Conservation (phyloP, 2,113 vertebrate species). For the Labeo rohita region DNA sequence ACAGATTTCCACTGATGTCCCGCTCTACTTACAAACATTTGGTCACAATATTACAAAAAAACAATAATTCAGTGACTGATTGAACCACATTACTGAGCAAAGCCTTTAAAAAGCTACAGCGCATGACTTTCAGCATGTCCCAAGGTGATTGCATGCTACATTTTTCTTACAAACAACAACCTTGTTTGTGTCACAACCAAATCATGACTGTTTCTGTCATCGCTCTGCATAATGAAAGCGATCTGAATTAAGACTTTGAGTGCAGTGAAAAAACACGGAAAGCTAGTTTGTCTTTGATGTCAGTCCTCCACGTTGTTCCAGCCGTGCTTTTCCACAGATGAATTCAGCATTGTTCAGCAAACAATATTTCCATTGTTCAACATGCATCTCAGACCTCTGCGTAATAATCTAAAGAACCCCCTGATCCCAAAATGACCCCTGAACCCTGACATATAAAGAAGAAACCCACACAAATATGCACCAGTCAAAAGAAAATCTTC, state of each 20-base stretch:
- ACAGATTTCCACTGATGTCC: constrained; percentile 7
- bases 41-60: neutral
- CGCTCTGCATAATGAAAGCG: neutral
- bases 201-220: constrained; percentile 1
- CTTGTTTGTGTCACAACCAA: constrained; percentile 17
- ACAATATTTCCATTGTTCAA: constrained; percentile 51
- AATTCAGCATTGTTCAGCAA: constrained; percentile 52
- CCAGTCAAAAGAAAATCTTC: neutral
- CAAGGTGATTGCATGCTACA: neutral
- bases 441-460: constrained; percentile 41
- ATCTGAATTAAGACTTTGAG: constrained; percentile 23
- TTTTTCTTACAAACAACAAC: constrained; percentile 22
- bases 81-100: constrained; percentile 9
- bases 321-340: constrained; percentile 15
- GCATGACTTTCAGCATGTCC: neutral
- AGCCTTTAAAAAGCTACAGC: constrained; percentile 3
- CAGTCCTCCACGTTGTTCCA: constrained; percentile 9
- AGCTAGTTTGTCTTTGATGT: constrained; percentile 22
- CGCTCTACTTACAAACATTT: neutral
- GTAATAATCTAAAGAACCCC: constrained; percentile 47
- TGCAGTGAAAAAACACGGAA: neutral
- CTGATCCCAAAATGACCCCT: constrained; percentile 30
- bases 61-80: neutral
- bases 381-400: constrained; percentile 16
- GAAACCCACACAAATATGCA: constrained; percentile 41